A percentile compares a stretch with the other conserved stretches of the same genome.
Conservation (phyloP, 2,797 vertebrate genomes). For the Acrocephalus scirpaceus region DNA sequence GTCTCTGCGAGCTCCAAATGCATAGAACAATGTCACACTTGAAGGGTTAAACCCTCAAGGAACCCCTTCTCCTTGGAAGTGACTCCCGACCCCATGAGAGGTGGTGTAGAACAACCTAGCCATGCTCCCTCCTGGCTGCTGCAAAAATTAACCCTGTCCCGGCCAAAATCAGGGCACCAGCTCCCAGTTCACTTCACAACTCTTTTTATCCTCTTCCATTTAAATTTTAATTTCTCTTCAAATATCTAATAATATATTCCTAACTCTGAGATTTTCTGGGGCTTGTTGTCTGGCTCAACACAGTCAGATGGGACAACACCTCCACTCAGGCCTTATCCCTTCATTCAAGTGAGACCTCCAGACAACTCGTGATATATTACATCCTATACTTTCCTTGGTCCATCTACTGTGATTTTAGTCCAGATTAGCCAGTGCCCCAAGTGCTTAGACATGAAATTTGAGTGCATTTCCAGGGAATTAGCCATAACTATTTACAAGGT, state of each 20-base stretch:
- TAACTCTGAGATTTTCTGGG: neutral
- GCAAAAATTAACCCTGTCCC: neutral
- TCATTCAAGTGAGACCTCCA: neutral
- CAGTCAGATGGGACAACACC: neutral
- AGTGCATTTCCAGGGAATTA: neutral
- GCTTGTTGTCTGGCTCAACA: neutral
- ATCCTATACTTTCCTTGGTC: neutral
- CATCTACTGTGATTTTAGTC: neutral
- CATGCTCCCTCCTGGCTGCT: neutral
- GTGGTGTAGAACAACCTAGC: neutral
- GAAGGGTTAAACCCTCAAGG: neutral
- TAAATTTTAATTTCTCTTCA: neutral
- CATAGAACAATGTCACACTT: rapidly evolving
- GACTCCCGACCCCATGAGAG: neutral
- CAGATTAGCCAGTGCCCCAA: neutral
- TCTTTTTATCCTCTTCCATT: neutral
- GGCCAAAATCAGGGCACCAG: neutral
- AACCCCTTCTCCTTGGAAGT: neutral
- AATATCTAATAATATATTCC: neutral
- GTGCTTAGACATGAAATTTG: too few species aligned
- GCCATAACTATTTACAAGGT: rapidly evolving
- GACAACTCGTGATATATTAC: neutral
- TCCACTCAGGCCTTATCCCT: neutral
- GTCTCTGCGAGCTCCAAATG: neutral
- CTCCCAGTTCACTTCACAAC: neutral